Evolutionary conservation across 2,888 invertebrate species (phyloP).

Genomic region (Eristalis intricaria): DNA sequence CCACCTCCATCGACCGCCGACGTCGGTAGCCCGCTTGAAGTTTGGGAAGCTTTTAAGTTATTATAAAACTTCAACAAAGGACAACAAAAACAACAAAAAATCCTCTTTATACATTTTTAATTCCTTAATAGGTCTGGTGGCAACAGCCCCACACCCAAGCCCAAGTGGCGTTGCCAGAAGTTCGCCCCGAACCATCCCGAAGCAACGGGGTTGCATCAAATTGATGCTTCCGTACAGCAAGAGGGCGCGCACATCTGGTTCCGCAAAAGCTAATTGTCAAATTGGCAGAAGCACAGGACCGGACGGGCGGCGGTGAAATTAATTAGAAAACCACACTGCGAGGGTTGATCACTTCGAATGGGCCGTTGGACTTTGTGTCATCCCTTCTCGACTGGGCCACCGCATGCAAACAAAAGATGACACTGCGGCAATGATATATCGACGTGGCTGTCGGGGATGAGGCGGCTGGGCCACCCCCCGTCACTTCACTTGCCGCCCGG

Average conservation of each 20-base stretch:
- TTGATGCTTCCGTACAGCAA: slow-evolving; percentile 61
- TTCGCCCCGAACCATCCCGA: slow-evolving; percentile 33
- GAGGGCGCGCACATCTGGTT: slow-evolving; percentile 71
- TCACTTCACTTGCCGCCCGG: slow-evolving; percentile 55
- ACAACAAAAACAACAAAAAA: slow-evolving; percentile 43
- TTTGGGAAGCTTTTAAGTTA: slow-evolving; percentile 69
- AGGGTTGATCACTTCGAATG: slow-evolving; percentile 68
- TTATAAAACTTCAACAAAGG: slow-evolving; percentile 68
- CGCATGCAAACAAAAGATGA: slow-evolving; percentile 44
- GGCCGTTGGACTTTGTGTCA: slow-evolving; percentile 59
- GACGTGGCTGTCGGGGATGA: slow-evolving; percentile 32
- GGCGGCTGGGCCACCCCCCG: slow-evolving; percentile 25
- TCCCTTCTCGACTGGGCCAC: slow-evolving; percentile 34
- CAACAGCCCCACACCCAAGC: slow-evolving; percentile 24
- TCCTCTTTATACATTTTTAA: slow-evolving; percentile 72
- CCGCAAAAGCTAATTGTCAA: slow-evolving; percentile 70
- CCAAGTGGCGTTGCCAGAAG: slow-evolving; percentile 27
- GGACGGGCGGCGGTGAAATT: slow-evolving; percentile 39
- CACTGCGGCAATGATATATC: slow-evolving; percentile 59
- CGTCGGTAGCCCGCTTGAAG: slow-evolving; percentile 9
- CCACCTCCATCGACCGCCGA: slow-evolving; percentile 15
- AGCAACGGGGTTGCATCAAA: slow-evolving; percentile 68
- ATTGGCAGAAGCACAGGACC: slow-evolving; percentile 59
- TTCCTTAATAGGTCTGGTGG: slow-evolving; percentile 72
- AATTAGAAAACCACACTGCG: slow-evolving; percentile 68